Base-by-base conservation (phyloP, 2,797 vertebrate species). In the Pseudomugil gertrudae region DNA sequence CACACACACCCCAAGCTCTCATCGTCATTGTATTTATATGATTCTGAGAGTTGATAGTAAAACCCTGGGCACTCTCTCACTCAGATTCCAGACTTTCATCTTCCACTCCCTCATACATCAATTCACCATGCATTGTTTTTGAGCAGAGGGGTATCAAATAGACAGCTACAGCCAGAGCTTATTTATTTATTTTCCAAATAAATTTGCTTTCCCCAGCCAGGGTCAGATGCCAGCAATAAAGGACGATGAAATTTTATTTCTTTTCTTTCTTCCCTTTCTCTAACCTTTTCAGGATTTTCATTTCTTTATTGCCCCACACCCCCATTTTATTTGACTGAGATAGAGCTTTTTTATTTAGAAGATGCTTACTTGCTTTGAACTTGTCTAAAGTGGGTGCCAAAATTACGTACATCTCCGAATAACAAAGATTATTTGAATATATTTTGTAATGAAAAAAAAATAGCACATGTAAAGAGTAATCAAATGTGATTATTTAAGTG, bases 21-120 rank as follows among this genome's bases (percentile, higher is more conserved):
- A 81, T 81, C 55, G 15, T 77, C 64, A 57, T 66, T 73, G 74
- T 83, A 83, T 89, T 89, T 91, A 89, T 91, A 83, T 38, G 77
- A 89, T 90, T 85, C 74, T 77, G 69, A 79, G 84, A 80, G 73
- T 79, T 83, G 89, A 93, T 92, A 84, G 76, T 32, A 83, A 47
- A 82, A 91, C 86, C 84, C 56, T 48, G 76, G 79, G 86, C 87
- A 78, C 87, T 91, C 74, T 72, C 79, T 88, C 84, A 82, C 79
- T 83, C 64, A 70, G 56, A 65, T 9, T 73, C 79, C 74, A 84
- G 78, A 84, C 86, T 87, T 91, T 88, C 77, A 89, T 91, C 89
- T 87, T 80, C 74, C 72, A 63, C 57, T 50, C 61, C 69, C 74
- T 87, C 83, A 79, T 89, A 86, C 77, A 92, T 92, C 88, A 92